Evolutionary conservation across 2,113 vertebrate species (phyloP).

Genomic region (Acanthochromis polyacanthus): DNA sequence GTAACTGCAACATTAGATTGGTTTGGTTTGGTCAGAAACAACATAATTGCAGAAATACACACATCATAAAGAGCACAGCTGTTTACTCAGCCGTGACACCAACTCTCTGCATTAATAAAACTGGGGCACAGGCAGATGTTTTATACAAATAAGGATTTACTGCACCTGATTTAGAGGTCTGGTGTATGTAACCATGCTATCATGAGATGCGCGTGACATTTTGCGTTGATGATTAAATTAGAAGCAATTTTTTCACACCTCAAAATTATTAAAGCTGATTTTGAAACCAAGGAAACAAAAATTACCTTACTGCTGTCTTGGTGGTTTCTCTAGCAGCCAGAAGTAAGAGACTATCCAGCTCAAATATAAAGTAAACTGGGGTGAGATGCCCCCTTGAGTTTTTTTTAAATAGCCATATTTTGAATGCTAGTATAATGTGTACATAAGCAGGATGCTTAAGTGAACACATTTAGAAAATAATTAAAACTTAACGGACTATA

Average conservation of each 20-base stretch:
- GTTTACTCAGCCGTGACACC: constrained; percentile 10
- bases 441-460: no score
- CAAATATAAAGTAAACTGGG: no score
- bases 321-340: no score
- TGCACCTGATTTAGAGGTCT: background rate
- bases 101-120: constrained; percentile 8
- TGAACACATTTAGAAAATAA: no score
- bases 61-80: background rate
- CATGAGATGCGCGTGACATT: background rate
- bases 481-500: no score
- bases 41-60: background rate
- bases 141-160: constrained; percentile 15
- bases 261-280: no score
- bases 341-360: no score
- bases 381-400: no score
- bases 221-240: background rate
- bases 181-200: constrained; percentile 5
- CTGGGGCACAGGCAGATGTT: constrained; percentile 7
- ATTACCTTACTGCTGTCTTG: no score
- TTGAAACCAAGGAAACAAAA: no score
- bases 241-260: background rate
- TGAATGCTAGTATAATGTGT: no score
- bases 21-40: background rate
- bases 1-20: background rate
- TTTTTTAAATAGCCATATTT: no score